Percentiles rank a stretch among this genome's conserved stretches.
phyloP scores from a whole-genome alignment of 2,797 vertebrate species.

The Sebastes hubbsi region DNA sequence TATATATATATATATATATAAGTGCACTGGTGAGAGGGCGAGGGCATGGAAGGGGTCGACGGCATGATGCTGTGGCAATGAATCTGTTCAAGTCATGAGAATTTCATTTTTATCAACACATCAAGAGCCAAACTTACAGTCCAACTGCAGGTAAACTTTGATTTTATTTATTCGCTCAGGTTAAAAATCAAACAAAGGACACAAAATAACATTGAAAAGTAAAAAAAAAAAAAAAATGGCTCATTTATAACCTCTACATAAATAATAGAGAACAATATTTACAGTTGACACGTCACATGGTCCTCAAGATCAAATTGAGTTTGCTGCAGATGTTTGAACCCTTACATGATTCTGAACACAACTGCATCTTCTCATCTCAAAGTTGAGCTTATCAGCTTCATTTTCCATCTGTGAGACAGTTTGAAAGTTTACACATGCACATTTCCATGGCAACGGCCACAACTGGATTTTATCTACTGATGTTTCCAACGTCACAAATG shows the following conservation, averaged over 20 bases:
- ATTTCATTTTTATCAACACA: not conserved
- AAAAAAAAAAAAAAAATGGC: not conserved
- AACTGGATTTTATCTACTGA: not conserved
- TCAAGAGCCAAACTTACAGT: not conserved
- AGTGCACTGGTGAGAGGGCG: not conserved
- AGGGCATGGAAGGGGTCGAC: not conserved
- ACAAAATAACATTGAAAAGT: not conserved
- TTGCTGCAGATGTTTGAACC: not conserved
- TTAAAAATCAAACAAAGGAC: not conserved
- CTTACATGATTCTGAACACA: not conserved
- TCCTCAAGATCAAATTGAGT: not conserved
- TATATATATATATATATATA: not conserved
- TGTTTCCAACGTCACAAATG: not conserved
- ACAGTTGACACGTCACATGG: not conserved
- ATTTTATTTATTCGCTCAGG: not conserved
- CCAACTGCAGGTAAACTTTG: not conserved
- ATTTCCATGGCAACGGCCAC: not conserved
- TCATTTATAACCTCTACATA: not conserved
- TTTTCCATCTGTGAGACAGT: not conserved
- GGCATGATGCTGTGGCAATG: conserved; percentile 8
- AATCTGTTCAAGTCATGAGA: conserved; percentile 8
- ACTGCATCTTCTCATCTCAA: not conserved
- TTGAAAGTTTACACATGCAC: not conserved
- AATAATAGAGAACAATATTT: not conserved
- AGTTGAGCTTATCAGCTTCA: not conserved